Evolutionary conservation across 2,888 invertebrate species (phyloP), one percentile per base, ranked within the genome.

Genomic region (Patella caerulea): DNA sequence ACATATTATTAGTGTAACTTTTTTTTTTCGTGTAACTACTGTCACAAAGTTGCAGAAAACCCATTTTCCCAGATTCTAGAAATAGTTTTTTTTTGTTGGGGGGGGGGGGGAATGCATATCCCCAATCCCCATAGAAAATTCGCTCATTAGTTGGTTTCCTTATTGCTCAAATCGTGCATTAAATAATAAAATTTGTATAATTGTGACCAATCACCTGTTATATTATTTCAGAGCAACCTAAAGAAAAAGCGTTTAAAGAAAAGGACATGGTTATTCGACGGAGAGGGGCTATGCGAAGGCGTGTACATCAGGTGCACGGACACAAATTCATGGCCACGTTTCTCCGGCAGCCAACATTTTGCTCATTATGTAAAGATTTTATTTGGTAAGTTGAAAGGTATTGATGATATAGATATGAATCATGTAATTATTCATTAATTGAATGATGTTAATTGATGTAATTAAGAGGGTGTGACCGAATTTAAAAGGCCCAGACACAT

Each of bases 281-380:
- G 80, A 95, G 99, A 82, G 99, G 98, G 84, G 99, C 99, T 83
- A 98, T 99, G 97, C 95, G 99, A 81, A 94, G 99, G 82, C 95
- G 98, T 88, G 98, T 99, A 87, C 99, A 99, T 93, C 98, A 99
- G 94, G 94, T 95, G 84, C 98, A 93, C 93, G 99, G 98, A 73
- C 99, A 99, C 94, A 99, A 99, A 94, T 99, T 99, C 93, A 99
- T 99, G 99, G 99, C 99, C 85, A 98, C 99, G 84, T 98, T 98
- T 93, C 94, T 99, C 89, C 95, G 98, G 75, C 99, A 99, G 93
- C 99, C 99, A 85, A 99, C 99, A 87, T 99, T 99, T 94, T 99
- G 99, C 94, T 98, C 98, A 91, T 98, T 98, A 93, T 99, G 99
- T 93, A 95, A 96, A 87, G 98, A 98, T 93, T 99, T 99, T 93